Percentiles rank a stretch among this genome's conserved stretches.
These are phyloP conservation scores for Sigmodon hispidus DNA, from an alignment of 2,113 vertebrate genomes.

Conservation along the genomic window DNA sequence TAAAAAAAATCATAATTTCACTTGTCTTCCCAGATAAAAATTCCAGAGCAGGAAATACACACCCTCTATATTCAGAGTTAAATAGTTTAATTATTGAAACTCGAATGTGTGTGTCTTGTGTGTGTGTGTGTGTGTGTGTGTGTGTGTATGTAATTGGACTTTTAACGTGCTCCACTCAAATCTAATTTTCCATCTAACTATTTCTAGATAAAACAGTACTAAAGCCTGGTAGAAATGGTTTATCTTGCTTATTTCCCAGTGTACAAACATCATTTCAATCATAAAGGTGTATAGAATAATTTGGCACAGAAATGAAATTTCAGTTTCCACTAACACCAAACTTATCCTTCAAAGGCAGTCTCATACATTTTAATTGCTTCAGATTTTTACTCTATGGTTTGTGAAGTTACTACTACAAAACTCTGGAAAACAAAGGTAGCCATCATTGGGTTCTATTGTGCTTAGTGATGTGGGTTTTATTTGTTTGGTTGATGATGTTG, in stretches of 20 bases:
- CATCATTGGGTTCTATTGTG: neutral
- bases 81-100: conserved; percentile 5
- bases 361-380: neutral
- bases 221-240: neutral
- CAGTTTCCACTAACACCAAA: conserved; percentile 1
- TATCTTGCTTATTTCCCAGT: neutral
- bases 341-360: neutral
- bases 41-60: neutral
- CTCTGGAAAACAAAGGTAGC: conserved; percentile 24
- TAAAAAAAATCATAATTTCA: neutral
- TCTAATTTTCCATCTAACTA: neutral
- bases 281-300: neutral
- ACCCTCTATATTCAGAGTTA: neutral
- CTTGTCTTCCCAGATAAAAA: neutral
- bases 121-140: neutral
- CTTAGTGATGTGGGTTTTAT: neutral
- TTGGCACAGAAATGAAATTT: conserved; percentile 15
- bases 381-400: neutral
- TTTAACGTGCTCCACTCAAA: neutral
- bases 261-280: conserved; percentile 39
- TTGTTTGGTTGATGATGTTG: neutral
- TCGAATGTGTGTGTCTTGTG: neutral
- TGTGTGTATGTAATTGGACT: neutral
- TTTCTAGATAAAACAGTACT: neutral
- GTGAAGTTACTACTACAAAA: neutral